Evolutionary conservation across 1,140 invertebrate species (phyloP).

Genomic region (Rhyzopertha dominica): DNA sequence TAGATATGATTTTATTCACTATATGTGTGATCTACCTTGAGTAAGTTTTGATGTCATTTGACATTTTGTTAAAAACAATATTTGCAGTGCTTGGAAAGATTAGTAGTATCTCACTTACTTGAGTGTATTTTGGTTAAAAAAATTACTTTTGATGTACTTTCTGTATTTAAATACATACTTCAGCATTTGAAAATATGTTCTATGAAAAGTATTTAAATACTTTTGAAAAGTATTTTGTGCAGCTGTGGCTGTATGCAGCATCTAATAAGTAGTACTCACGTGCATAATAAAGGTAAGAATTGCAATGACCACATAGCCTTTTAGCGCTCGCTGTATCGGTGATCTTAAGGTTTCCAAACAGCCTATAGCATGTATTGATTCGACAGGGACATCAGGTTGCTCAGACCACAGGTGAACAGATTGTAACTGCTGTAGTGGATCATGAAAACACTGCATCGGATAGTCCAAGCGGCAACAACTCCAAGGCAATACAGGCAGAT

Average conservation of each 20-base stretch:
- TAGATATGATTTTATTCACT: no score
- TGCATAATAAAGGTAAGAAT: constrained; percentile 15
- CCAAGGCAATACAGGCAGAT: constrained; percentile 36
- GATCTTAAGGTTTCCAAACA: constrained; percentile 33
- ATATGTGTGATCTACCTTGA: no score
- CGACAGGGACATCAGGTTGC: constrained; percentile 27
- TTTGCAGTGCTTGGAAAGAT: no score
- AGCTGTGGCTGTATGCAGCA: background rate
- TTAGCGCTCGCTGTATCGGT: constrained; percentile 27
- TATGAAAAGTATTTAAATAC: background rate
- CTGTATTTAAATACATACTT: no score
- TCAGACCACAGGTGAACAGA: constrained; percentile 37
- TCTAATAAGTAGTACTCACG: no score
- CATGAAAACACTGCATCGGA: constrained; percentile 42
- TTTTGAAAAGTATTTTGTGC: no score
- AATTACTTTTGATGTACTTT: no score
- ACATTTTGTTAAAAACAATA: no score
- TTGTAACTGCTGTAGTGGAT: constrained; percentile 40
- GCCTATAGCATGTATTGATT: constrained; percentile 36
- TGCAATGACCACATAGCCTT: constrained; percentile 14
- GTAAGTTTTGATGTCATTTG: no score
- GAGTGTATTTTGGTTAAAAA: no score
- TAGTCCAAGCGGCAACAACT: constrained; percentile 41
- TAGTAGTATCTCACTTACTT: no score
- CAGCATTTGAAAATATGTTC: constrained; percentile 1